Conservation (phyloP, 2,888 invertebrate species). For the Carabus problematicus region DNA sequence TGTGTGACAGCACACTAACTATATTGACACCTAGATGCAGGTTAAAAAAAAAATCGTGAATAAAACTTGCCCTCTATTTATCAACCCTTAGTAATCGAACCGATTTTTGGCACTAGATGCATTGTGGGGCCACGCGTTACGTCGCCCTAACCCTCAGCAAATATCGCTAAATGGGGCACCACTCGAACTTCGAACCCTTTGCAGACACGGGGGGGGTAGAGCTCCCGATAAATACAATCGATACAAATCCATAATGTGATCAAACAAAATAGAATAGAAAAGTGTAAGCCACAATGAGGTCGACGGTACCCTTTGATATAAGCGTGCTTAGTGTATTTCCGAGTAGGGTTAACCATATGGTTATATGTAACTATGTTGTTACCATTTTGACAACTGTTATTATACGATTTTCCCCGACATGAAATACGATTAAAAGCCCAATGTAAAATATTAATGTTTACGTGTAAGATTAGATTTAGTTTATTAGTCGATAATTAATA, state of each 20-base stretch:
- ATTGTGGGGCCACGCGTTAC: constrained; percentile 24
- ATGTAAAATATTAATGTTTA: too few species aligned
- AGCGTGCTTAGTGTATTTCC: constrained; percentile 18
- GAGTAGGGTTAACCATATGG: constrained; percentile 25
- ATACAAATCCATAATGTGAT: constrained; percentile 38
- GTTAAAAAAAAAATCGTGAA: too few species aligned
- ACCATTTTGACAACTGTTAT: constrained; percentile 15
- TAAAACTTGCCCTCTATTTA: too few species aligned
- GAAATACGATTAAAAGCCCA: too few species aligned
- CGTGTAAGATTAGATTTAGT: too few species aligned
- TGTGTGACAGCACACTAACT: too few species aligned
- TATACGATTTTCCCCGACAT: neutral
- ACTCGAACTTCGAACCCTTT: constrained; percentile 28
- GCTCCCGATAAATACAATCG: constrained; percentile 32
- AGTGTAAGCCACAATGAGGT: constrained; percentile 13
- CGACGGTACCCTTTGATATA: neutral
- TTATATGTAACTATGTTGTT: constrained; percentile 28
- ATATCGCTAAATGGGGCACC: constrained; percentile 26
- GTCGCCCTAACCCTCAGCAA: constrained; percentile 11
- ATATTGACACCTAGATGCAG: too few species aligned
- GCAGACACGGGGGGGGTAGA: neutral
- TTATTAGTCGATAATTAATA: too few species aligned
- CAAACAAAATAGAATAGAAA: constrained; percentile 12
- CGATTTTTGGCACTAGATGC: constrained; percentile 13
- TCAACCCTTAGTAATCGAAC: too few species aligned